phyloP scores from a whole-genome alignment of 2,113 vertebrate species.

The Actenoides lindsayi region DNA sequence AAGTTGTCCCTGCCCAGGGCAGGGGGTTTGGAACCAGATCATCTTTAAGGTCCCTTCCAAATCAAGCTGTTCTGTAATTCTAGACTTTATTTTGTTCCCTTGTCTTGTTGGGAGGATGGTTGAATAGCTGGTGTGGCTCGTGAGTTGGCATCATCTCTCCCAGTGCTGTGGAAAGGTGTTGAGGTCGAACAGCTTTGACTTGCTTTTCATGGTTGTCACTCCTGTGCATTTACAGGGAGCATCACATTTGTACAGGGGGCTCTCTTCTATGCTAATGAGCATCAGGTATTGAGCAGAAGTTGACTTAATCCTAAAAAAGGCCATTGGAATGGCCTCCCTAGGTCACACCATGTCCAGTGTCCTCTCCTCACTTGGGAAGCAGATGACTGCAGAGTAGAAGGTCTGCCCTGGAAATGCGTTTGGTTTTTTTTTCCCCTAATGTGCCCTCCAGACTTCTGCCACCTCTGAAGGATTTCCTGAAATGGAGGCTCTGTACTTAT shows the following conservation, averaged over 20 bases:
- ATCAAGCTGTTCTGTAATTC: too few species aligned
- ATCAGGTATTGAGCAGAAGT: neutral
- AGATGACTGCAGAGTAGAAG: neutral
- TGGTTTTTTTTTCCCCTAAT: too few species aligned
- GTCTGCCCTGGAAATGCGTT: neutral
- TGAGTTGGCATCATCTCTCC: too few species aligned
- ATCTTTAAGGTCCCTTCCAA: too few species aligned
- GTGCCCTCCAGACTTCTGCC: neutral
- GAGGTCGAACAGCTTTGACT: neutral
- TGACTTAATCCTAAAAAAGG: neutral
- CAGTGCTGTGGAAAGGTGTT: neutral
- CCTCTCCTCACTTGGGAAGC: neutral
- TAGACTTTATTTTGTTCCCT: too few species aligned
- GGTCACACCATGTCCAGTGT: neutral
- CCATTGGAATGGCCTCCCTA: neutral
- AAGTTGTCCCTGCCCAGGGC: too few species aligned
- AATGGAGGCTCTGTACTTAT: neutral
- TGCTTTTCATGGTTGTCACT: neutral
- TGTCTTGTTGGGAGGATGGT: neutral
- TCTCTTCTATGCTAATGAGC: neutral
- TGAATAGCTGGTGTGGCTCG: neutral
- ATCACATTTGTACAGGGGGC: too few species aligned
- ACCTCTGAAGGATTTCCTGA: neutral
- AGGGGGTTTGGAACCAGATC: too few species aligned
- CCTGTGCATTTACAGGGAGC: accelerated